A percentile compares a stretch with the other conserved stretches of the same genome.
Conservation (phyloP, 2,888 invertebrate species). For the Cerastis leucographa region DNA sequence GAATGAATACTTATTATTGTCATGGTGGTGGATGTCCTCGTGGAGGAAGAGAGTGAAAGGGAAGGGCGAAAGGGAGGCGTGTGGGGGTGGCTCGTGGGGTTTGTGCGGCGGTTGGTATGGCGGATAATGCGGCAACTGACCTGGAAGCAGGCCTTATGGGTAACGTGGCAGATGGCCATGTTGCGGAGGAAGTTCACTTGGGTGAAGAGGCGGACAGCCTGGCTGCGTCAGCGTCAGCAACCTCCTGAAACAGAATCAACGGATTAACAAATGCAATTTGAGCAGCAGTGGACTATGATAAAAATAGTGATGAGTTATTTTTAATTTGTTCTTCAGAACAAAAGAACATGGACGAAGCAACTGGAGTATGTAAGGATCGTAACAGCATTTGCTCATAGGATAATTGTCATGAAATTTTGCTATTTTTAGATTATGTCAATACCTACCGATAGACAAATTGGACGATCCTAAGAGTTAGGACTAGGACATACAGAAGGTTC, state of each 20-base stretch:
- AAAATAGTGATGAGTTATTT: not conserved
- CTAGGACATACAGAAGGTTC: conserved; percentile 15
- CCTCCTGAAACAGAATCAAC: not conserved
- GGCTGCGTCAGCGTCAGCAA: not conserved
- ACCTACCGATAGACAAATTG: not conserved
- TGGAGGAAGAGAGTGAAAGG: too few relatives aligned
- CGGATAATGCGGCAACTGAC: not conserved
- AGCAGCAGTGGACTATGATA: not conserved
- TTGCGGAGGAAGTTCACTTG: not conserved
- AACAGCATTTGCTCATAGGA: too few relatives aligned
- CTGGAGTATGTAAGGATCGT: not conserved
- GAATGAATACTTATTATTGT: not conserved
- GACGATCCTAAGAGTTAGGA: not conserved
- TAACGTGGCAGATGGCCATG: not conserved
- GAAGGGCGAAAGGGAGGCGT: too few relatives aligned
- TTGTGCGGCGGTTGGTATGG: not conserved
- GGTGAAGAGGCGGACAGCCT: not conserved
- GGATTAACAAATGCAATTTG: not conserved
- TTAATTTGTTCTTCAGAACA: not conserved
- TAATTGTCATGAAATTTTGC: too few relatives aligned
- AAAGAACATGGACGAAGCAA: not conserved
- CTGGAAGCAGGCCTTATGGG: not conserved
- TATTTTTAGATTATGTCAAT: not conserved
- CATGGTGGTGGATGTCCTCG: not conserved
- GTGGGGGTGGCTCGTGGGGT: not conserved